These are phyloP conservation scores for Eucidaris tribuloides DNA, from an alignment of 35 echinoderm and acorn worm species.

Conservation along the genomic window DNA sequence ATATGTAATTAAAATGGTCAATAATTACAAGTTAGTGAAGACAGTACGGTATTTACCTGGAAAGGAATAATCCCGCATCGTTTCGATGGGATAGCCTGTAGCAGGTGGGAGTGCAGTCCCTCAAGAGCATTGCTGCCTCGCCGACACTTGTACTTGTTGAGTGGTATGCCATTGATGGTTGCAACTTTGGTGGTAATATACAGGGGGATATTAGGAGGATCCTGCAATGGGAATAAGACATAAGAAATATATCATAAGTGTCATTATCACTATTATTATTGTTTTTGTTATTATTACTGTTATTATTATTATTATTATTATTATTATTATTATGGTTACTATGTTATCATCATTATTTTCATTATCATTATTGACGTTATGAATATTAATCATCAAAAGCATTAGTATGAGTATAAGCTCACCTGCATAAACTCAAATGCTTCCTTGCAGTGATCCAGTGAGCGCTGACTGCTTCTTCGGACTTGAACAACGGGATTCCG, in stretches of 20 bases:
- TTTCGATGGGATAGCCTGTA: conserved; percentile 35
- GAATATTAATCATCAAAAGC: neutral
- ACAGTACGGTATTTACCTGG: conserved; percentile 57
- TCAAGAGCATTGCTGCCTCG: conserved; percentile 63
- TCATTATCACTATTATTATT: too few relatives aligned
- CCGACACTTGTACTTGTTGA: conserved; percentile 49
- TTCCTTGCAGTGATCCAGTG: conserved; percentile 56
- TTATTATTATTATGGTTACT: too few relatives aligned
- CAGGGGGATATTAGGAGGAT: conserved; percentile 49
- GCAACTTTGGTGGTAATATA: conserved; percentile 37
- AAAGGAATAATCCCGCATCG: conserved; percentile 55
- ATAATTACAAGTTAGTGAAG: too few relatives aligned
- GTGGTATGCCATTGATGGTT: conserved; percentile 40
- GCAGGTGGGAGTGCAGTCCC: conserved; percentile 51
- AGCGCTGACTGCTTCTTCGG: conserved; percentile 37
- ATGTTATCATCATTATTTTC: too few relatives aligned
- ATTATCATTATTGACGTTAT: neutral
- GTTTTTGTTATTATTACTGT: too few relatives aligned
- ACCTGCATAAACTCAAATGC: conserved; percentile 77
- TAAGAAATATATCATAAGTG: too few relatives aligned
- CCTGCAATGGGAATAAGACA: conserved; percentile 11
- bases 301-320: too few relatives aligned
- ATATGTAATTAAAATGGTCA: too few relatives aligned
- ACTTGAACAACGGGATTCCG: conserved; percentile 69
- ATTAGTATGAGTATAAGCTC: neutral